Conservation (phyloP, 1,140 invertebrate species). For the Bombus affinis region DNA sequence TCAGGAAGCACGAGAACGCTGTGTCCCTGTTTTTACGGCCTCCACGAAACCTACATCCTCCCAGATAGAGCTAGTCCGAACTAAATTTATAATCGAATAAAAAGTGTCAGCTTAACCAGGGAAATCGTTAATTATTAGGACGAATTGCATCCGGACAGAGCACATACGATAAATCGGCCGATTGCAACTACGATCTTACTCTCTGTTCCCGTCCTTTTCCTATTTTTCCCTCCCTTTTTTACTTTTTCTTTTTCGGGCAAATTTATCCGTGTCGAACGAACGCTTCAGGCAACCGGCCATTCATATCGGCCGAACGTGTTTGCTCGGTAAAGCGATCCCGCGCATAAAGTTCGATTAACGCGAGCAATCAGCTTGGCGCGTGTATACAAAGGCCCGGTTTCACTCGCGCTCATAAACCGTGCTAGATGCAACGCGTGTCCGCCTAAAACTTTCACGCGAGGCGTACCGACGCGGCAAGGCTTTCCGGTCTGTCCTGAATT, state of each 20-base stretch:
- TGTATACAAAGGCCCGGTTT: constrained; percentile 43
- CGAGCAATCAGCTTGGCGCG: constrained; percentile 53
- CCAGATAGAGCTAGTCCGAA: not conserved
- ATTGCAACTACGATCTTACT: too few species aligned
- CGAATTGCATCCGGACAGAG: constrained; percentile 17
- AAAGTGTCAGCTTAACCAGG: constrained; percentile 20
- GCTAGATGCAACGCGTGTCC: constrained; percentile 46
- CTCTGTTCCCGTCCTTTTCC: not conserved
- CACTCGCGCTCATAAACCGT: not conserved
- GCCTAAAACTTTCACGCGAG: constrained; percentile 66
- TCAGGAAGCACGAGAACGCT: not conserved
- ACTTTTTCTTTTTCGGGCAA: not conserved
- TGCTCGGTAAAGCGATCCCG: constrained; percentile 42
- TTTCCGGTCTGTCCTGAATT: constrained; percentile 19
- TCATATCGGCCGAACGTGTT: constrained; percentile 4
- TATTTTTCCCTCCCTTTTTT: not conserved
- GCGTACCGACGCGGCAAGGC: not conserved
- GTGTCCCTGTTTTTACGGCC: constrained; percentile 17
- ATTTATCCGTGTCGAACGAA: not conserved
- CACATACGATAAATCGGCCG: not conserved
- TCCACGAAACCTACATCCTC: not conserved
- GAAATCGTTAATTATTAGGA: constrained; percentile 48
- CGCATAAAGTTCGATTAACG: constrained; percentile 55
- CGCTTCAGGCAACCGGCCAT: not conserved
- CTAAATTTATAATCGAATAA: constrained; percentile 28